These are phyloP conservation scores for Peucedramus taeniatus DNA, from an alignment of 2,113 vertebrate species.

Conservation along the genomic window DNA sequence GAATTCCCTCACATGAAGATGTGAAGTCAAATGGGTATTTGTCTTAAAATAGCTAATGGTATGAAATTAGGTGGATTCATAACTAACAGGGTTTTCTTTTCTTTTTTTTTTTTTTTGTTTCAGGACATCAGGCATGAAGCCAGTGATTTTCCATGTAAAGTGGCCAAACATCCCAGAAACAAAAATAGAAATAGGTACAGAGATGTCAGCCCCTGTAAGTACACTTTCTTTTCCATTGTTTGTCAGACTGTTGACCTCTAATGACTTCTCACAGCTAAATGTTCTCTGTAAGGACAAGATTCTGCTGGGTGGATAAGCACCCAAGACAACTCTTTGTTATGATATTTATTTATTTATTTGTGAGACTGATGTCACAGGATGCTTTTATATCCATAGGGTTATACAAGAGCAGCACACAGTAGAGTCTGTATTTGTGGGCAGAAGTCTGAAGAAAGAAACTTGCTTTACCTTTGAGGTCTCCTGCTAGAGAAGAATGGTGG, in stretches of 20 bases:
- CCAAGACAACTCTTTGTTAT: neutral
- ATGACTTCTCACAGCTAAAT: neutral
- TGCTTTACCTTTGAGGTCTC: neutral
- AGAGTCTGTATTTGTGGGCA: neutral
- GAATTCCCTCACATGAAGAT: neutral
- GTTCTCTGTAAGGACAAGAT: neutral
- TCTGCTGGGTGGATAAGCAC: neutral
- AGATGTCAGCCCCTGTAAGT: slow-evolving; percentile 99
- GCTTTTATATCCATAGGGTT: neutral
- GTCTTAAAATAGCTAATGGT: neutral
- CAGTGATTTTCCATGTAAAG: slow-evolving; percentile 92
- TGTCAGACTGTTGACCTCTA: neutral
- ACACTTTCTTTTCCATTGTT: neutral
- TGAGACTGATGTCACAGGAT: neutral
- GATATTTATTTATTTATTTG: neutral
- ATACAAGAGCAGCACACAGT: neutral
- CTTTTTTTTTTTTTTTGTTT: neutral
- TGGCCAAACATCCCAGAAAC: slow-evolving; percentile 94
- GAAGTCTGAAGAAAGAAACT: neutral
- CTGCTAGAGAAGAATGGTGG: neutral
- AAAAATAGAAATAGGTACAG: slow-evolving; percentile 97
- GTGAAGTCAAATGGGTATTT: neutral
- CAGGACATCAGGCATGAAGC: slow-evolving; percentile 94
- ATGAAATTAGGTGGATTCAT: neutral
- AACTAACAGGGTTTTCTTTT: neutral